Percentiles rank a stretch among this genome's conserved stretches.
These are phyloP conservation scores for Xiphophorus maculatus DNA, from an alignment of 2,113 vertebrate genomes.

Conservation along the genomic window DNA sequence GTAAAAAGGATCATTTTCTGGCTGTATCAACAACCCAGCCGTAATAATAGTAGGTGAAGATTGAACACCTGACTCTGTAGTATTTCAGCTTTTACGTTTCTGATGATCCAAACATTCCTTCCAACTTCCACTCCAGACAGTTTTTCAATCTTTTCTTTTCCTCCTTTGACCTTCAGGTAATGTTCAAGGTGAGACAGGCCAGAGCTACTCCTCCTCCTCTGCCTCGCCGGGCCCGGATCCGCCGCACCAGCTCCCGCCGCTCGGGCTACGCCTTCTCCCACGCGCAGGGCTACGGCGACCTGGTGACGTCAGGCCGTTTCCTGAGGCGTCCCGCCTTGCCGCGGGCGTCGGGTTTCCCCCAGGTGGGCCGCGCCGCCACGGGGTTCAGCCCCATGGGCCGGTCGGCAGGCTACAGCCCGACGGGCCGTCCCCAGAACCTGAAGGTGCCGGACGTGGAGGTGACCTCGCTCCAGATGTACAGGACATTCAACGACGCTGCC, in stretches of 20 bases:
- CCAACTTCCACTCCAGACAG: background rate
- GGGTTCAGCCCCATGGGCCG: conserved; percentile 78
- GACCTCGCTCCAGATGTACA: conserved; percentile 80
- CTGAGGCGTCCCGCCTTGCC: conserved; percentile 71
- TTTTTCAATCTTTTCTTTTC: too few relatives aligned
- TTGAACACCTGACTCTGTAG: too few relatives aligned
- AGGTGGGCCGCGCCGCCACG: conserved; percentile 54
- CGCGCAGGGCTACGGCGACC: conserved; percentile 89
- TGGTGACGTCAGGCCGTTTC: conserved; percentile 90
- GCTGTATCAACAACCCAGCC: too few relatives aligned
- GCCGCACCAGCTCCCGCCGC: conserved; percentile 82
- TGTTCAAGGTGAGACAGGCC: conserved; percentile 81
- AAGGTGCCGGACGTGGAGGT: conserved; percentile 66
- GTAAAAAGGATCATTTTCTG: too few relatives aligned
- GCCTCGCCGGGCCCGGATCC: conserved; percentile 66
- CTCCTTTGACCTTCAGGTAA: conserved; percentile 75
- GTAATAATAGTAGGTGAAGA: too few relatives aligned
- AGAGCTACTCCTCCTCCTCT: conserved; percentile 77
- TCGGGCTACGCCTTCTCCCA: conserved; percentile 97
- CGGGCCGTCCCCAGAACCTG: conserved; percentile 63
- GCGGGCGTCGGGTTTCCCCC: conserved; percentile 47
- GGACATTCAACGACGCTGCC: conserved; percentile 42
- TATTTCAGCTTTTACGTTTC: too few relatives aligned
- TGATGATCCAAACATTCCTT: background rate
- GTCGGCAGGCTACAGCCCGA: conserved; percentile 81